Evolutionary conservation across 2,797 vertebrate species (phyloP), one percentile per base, ranked within the genome.

Genomic region (Meda fulgida): DNA sequence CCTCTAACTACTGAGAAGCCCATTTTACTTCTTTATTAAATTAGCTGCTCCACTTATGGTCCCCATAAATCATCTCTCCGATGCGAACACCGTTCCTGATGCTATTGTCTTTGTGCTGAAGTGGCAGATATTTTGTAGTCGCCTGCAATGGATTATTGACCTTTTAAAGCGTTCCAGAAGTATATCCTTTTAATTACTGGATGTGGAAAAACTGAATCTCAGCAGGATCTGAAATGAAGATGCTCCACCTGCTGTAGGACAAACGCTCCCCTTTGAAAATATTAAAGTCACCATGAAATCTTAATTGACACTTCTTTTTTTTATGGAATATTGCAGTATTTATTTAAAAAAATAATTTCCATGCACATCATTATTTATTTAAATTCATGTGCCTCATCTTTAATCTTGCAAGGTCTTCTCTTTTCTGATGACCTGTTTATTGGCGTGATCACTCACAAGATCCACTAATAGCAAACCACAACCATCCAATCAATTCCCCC

Each of bases 41-140:
- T 78, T 60, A 78, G 75, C 53, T 38, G 19, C 40, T 19, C 63
- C 2, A 0, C 46, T 70, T 53, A n/a, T 10, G 19, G 10, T 53
- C 26, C 48, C 8, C 65, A 38, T 69, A 69, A 80, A 80, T 80
- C 78, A 69, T 55, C 63, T 51, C 63, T n/a, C 51, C 31, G 31
- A 55, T 34, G 11, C 0, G 48, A 75, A 23, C 29, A 4, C 21
- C 18, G 21, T 34, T 34, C 29, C 19, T 16, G 11, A 76, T 55
- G 73, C 48, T 55, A 23, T 31, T 23, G 78, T 31, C 9, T 55
- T 60, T 60, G 19, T 79, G 78, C 78, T 67, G 78, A 80, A 48
- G 7, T 19, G 0, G 78, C 40, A 80, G 26, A 79, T 79, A 14
- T 65, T 66, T 48, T 66, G 23, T 31, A 9, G 7, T 79, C 40